Percentiles rank a stretch among this genome's conserved stretches.
These are phyloP conservation scores for Lapara coniferarum DNA, from an alignment of 2,888 invertebrate genomes.

Conservation along the genomic window DNA sequence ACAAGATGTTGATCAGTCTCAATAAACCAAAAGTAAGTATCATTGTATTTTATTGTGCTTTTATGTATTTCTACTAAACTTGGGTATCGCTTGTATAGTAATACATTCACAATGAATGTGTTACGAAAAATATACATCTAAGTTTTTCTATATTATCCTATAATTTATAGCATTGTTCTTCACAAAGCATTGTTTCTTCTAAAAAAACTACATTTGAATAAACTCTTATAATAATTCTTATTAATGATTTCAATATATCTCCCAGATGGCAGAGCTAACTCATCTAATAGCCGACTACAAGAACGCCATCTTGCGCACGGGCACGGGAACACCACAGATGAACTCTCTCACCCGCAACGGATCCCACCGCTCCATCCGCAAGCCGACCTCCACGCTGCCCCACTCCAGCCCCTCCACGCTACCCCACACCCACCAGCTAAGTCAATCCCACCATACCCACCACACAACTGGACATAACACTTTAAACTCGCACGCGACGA, in stretches of 20 bases:
- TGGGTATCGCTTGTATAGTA: too few species aligned
- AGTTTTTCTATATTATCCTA: neutral
- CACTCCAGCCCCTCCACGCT: slow-evolving; percentile 77
- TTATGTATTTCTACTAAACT: too few species aligned
- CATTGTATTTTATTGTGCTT: too few species aligned
- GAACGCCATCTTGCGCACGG: slow-evolving; percentile 91
- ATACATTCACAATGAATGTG: neutral
- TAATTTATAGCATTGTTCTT: neutral
- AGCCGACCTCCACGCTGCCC: slow-evolving; percentile 63
- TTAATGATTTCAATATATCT: slow-evolving; percentile 2
- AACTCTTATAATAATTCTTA: too few species aligned
- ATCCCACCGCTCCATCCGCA: slow-evolving; percentile 85
- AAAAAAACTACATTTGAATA: too few species aligned
- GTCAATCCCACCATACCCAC: slow-evolving; percentile 60
- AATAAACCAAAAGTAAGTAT: slow-evolving; percentile 92
- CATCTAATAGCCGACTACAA: slow-evolving; percentile 96
- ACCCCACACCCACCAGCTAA: slow-evolving; percentile 61
- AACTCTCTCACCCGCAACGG: slow-evolving; percentile 89
- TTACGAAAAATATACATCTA: neutral
- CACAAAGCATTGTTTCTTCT: too few species aligned
- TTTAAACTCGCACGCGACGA: slow-evolving; percentile 83
- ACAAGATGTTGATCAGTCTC: slow-evolving; percentile 94
- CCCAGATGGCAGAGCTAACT: slow-evolving; percentile 93
- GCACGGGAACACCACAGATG: slow-evolving; percentile 90
- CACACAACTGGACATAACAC: slow-evolving; percentile 79